Base-by-base conservation (phyloP, 1,140 invertebrate genomes). In the Ips nitidus region DNA sequence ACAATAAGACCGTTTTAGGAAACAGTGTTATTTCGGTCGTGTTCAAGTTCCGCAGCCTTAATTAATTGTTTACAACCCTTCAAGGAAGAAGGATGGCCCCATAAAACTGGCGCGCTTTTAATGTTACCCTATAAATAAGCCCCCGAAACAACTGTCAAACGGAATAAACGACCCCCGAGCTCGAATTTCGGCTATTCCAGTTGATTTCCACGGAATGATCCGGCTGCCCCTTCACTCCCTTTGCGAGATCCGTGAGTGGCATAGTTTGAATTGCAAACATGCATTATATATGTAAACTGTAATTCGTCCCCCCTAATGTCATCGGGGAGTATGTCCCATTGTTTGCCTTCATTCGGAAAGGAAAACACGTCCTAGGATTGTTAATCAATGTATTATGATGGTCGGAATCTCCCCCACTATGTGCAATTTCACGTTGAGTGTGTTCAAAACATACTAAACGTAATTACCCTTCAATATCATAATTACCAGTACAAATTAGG, bases 61-160 rank as follows among this genome's bases (percentile, higher is more conserved):
- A 63, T 63, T 63, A 63, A 63, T 63, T 63, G 60, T 63, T 63
- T 63, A 63, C 60, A 63, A 63, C 60, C 60, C 60, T 63, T 63
- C 60, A 52, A 63, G 45, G n/a, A 63, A 63, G 60, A 63, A 52
- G 6, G 60, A 63, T 63, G 43, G 60, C 22, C 47, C 39, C 47
- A 63, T 63, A 63, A 63, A 63, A 63, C 60, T 52, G 60, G 50
- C 60, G 60, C 60, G 60, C 45, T 40, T 63, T 50, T 63, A 63
- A 63, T 63, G 60, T 63, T 63, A n/a, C 41, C 60, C 60, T 47
- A 63, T 63, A 63, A 63, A 63, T 63, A 63, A 63, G 7, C 37
- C 7, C 60, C 60, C 47, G 39, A 22, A 22, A 22, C 22, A 22
- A 22, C 22, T 53, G 57, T 45, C 58, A 42, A 42, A 36, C 58